phyloP scores from a whole-genome alignment of 2,113 vertebrate species.

The Hippocampus guttulatus region DNA sequence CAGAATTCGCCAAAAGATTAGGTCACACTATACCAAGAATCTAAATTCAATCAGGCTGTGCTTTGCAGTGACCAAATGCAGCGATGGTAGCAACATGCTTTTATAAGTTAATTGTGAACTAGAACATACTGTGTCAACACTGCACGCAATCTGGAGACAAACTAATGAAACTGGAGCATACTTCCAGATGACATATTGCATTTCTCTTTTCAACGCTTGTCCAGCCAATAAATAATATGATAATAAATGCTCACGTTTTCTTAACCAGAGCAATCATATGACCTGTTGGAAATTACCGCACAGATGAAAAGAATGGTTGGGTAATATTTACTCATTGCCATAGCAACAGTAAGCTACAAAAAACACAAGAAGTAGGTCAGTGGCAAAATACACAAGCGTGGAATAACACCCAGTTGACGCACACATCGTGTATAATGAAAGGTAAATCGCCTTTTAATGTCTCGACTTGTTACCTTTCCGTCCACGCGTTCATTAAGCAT shows the following conservation, averaged over 20 bases:
- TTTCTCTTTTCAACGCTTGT: slow-evolving; percentile 22
- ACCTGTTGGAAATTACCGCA: slow-evolving; percentile 38
- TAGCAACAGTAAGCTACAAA: slow-evolving; percentile 37
- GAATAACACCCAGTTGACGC: slow-evolving; percentile 18
- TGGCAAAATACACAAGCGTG: slow-evolving; percentile 12
- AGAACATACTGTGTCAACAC: slow-evolving; percentile 40
- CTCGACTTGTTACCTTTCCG: slow-evolving; percentile 1
- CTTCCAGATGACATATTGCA: slow-evolving; percentile 49
- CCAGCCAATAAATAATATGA: slow-evolving; percentile 37
- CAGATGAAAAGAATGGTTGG: slow-evolving; percentile 42
- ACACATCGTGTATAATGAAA: background rate
- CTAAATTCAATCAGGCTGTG: slow-evolving; percentile 36
- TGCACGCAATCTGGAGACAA: slow-evolving; percentile 25
- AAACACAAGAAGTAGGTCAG: slow-evolving; percentile 34
- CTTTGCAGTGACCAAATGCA: slow-evolving; percentile 8
- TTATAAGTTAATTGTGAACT: slow-evolving; percentile 24
- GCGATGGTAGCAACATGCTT: slow-evolving; percentile 32
- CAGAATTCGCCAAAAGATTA: slow-evolving; percentile 4
- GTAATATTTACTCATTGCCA: slow-evolving; percentile 62
- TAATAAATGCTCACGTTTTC: slow-evolving; percentile 31
- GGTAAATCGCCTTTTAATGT: slow-evolving; percentile 11
- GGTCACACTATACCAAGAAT: slow-evolving; percentile 12
- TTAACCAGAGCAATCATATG: slow-evolving; percentile 33
- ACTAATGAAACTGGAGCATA: slow-evolving; percentile 29
- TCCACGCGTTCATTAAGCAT: background rate